Evolutionary conservation across 2,888 invertebrate genomes (phyloP).

Genomic region (Chorisops tibialis): DNA sequence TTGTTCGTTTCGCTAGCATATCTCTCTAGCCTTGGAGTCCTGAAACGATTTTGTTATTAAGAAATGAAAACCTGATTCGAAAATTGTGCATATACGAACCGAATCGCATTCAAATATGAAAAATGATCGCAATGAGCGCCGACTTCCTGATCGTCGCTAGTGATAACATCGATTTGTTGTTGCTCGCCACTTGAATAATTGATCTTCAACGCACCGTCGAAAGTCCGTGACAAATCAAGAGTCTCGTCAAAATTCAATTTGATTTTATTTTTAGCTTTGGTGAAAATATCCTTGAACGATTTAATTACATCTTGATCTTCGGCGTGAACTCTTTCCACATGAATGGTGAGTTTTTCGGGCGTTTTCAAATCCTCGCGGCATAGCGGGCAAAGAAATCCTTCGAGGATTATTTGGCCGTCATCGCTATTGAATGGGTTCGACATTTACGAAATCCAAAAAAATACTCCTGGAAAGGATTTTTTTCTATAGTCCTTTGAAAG

Average conservation of each 20-base stretch:
- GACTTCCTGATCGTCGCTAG: constrained; percentile 51
- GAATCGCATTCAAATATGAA: constrained; percentile 70
- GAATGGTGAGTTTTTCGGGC: constrained; percentile 75
- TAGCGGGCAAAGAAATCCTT: constrained; percentile 94
- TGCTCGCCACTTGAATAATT: constrained; percentile 35
- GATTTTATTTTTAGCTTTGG: constrained; percentile 88
- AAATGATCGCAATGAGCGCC: constrained; percentile 59
- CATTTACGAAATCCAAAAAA: no score
- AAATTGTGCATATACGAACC: constrained; percentile 47
- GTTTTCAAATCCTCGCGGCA: constrained; percentile 88
- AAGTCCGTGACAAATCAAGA: constrained; percentile 57
- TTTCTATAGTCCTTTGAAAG: no score
- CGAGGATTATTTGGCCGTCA: constrained; percentile 67
- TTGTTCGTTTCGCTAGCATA: constrained; percentile 95
- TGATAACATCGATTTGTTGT: constrained; percentile 42
- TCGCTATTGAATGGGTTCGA: constrained; percentile 39
- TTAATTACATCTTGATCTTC: constrained; percentile 81
- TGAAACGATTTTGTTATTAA: constrained; percentile 38
- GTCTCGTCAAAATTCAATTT: constrained; percentile 68
- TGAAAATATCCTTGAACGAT: constrained; percentile 78
- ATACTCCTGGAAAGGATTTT: no score
- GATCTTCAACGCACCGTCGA: constrained; percentile 55
- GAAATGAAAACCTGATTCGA: not conserved
- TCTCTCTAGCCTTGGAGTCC: constrained; percentile 74
- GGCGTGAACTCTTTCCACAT: constrained; percentile 85